These are phyloP conservation scores for Variabilichromis moorii DNA, from an alignment of 2,113 vertebrate species.

Conservation along the genomic window DNA sequence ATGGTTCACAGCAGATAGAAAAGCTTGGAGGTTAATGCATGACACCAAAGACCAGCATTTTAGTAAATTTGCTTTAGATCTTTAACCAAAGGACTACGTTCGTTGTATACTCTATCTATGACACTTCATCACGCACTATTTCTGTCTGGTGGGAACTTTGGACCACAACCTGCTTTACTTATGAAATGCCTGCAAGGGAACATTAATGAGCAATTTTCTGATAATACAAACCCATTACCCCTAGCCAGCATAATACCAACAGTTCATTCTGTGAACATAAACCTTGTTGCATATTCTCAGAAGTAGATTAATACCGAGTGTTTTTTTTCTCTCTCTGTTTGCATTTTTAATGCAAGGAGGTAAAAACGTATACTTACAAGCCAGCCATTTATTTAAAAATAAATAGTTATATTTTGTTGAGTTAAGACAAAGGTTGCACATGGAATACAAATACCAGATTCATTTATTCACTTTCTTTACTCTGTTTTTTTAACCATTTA, in stretches of 20 bases:
- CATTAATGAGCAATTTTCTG: conserved; percentile 46
- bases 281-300: background rate
- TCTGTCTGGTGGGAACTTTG: background rate
- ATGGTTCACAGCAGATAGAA: background rate
- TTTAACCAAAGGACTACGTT: background rate
- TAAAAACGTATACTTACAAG: background rate
- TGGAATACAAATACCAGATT: background rate
- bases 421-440: background rate
- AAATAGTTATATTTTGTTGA: background rate
- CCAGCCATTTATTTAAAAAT: background rate
- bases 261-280: background rate
- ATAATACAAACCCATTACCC: conserved; percentile 35
- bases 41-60: background rate
- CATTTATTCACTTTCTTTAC: background rate
- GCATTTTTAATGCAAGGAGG: background rate
- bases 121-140: background rate
- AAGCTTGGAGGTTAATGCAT: conserved; percentile 6
- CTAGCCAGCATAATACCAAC: conserved; percentile 4
- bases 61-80: conserved; percentile 11
- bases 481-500: background rate
- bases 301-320: background rate
- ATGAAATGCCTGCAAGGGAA: conserved; percentile 35
- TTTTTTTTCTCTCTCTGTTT: background rate
- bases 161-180: conserved; percentile 1
- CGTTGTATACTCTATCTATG: background rate